Evolutionary conservation across 2,888 invertebrate species (phyloP).

Genomic region (Myathropa florea): DNA sequence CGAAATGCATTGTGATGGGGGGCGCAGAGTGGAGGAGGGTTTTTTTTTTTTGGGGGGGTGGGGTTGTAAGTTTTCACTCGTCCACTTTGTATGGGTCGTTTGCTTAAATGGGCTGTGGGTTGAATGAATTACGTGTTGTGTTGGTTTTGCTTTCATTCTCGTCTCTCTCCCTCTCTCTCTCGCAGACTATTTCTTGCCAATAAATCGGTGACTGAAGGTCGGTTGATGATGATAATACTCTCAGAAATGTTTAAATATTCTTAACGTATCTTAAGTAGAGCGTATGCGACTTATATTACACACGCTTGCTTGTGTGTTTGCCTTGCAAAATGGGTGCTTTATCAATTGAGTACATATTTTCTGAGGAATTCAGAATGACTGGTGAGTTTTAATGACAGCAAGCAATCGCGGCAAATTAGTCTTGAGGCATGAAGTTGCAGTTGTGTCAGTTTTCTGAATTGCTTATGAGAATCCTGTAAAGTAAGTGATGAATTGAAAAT

Average conservation of each 20-base stretch:
- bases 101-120: constrained; percentile 35
- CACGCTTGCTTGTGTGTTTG: neutral
- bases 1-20: constrained; percentile 32
- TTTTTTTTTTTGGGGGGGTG: neutral
- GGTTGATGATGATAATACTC: constrained; percentile 43
- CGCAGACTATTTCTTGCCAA: constrained; percentile 16
- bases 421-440: neutral
- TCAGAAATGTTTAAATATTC: constrained; percentile 37
- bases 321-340: neutral
- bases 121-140: constrained; percentile 53
- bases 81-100: constrained; percentile 24
- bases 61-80: neutral
- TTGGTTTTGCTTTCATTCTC: constrained; percentile 38
- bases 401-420: neutral
- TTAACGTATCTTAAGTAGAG: constrained; percentile 18
- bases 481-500: too few relatives aligned
- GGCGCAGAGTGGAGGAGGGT: neutral
- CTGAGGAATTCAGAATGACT: neutral
- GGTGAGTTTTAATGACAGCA: neutral
- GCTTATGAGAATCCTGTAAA: too few relatives aligned
- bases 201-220: constrained; percentile 44
- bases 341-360: neutral
- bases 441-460: neutral
- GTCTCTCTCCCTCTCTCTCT: constrained; percentile 15
- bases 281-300: neutral